Percentiles rank a stretch among this genome's conserved stretches.
These are phyloP conservation scores for Nycteola revayana DNA, from an alignment of 2,888 invertebrate species.

Conservation along the genomic window DNA sequence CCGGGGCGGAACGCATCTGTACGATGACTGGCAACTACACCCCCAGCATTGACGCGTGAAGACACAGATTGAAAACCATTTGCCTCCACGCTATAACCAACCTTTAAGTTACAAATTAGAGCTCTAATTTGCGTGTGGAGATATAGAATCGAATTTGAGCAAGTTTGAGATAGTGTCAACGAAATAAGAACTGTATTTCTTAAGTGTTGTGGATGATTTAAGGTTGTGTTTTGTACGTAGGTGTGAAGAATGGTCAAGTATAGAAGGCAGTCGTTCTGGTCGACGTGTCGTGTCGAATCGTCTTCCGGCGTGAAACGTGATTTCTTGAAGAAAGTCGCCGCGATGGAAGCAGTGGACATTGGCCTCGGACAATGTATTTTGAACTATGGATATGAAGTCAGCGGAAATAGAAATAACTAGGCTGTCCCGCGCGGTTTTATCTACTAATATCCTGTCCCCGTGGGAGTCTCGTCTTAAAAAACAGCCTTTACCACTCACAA, in stretches of 20 bases:
- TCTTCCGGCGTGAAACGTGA: slow-evolving; percentile 79
- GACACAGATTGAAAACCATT: slow-evolving; percentile 54
- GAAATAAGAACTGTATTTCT: neutral
- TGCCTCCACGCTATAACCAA: slow-evolving; percentile 29
- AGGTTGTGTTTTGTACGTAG: slow-evolving; percentile 9
- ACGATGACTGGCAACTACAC: slow-evolving; percentile 59
- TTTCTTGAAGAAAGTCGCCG: slow-evolving; percentile 78
- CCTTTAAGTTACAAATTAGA: slow-evolving; percentile 17
- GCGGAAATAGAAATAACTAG: too few species aligned
- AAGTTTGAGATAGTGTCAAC: neutral
- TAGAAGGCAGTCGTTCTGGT: slow-evolving; percentile 63
- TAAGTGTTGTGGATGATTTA: slow-evolving; percentile 31
- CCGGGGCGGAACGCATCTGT: slow-evolving; percentile 71
- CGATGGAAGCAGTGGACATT: slow-evolving; percentile 76
- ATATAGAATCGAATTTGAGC: too few species aligned
- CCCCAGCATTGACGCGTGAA: slow-evolving; percentile 66
- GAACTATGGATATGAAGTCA: slow-evolving; percentile 35
- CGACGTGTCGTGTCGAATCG: slow-evolving; percentile 67
- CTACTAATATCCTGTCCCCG: too few species aligned
- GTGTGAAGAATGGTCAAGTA: slow-evolving; percentile 48
- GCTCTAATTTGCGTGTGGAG: slow-evolving; percentile 4
- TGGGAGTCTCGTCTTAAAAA: too few species aligned
- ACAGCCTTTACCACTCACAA: too few species aligned
- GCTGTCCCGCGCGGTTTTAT: too few species aligned
- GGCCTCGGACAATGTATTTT: slow-evolving; percentile 64